Base-by-base conservation (phyloP, 2,797 vertebrate species). In the Hippopotamyrus pictus region DNA sequence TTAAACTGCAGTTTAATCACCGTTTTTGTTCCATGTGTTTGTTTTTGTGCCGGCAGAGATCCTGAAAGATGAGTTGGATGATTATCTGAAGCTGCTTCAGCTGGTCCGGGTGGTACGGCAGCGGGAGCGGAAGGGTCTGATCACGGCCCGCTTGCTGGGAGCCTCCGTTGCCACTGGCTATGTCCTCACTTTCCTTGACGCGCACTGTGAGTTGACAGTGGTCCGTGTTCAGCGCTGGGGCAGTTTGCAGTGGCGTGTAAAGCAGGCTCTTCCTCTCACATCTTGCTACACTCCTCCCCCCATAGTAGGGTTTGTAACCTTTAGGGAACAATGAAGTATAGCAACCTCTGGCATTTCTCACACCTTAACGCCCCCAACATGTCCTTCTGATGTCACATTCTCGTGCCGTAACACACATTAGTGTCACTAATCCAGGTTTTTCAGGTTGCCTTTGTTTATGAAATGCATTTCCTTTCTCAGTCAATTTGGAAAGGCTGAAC, bases 121-220 rank as follows among this genome's bases (percentile, higher is more conserved):
- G 92, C 95, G 92, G 19, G 97, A 99, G 92, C 97, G 99, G 79
- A 99, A 99, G 94, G 98, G 99, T 41, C 96, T 99, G 54, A 99
- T 99, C 93, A 97, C 97, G 0, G 99, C 99, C 0, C 96, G 98
- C 12, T 94, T 99, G 89, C 94, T 99, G 88, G 99, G 99, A 51
- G 99, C 99, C 87, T 95, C 98, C 0, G 96, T 96, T 87, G 98
- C 99, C 89, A 97, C 96, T 2, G 99, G 97, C 33, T 97, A 99
- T 91, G 98, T 97, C 0, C 97, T 99, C 89, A 99, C 98, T 69
- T 99, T 99, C 94, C 95, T 99, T 88, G 99, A 99, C 88, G 98
- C 98, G 87, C 99, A 99, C 90, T 99, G 99, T 99, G 94, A 98
- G 98, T 98, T 91, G 51, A 29, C 62, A 46, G 37, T n/a, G 14